Evolutionary conservation across 2,888 invertebrate genomes (phyloP), one percentile per base, ranked within the genome.

Genomic region (Theretra japonica): DNA sequence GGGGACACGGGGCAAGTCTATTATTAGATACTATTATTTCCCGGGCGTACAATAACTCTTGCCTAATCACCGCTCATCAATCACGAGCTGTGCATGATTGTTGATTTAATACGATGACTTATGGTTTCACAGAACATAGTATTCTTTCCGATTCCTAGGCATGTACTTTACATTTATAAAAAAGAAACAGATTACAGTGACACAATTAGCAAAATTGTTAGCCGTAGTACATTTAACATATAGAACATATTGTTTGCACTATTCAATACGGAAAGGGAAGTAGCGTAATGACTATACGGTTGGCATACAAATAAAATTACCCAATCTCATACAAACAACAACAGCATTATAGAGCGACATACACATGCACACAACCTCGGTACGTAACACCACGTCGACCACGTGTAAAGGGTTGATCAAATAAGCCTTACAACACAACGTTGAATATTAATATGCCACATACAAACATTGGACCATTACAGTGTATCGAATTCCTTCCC

Each of bases 1-100:
- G 79, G 83, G 81, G 85, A 85, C 88, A 88, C 86, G 87, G 83
- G 87, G 88, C 84, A 79, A 76, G 75, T 78, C 82, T 85, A 88
- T 88, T 88, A 86, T 76, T 53, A 53, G 53, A 53, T n/a, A n/a
- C 53, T 53, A 53, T 53, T 53, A 53, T 53, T 53, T 53, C 53
- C n/a, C 53, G 53, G n/a, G 53, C 17, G 53, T 19, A 53, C 53
- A 53, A 53, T n/a, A 53, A 53, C 53, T 53, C 53, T n/a, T 53
- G 53, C 53, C 53, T 53, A 53, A 53, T 53, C 53, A 53, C 53
- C 53, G n/a, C n/a, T 53, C 53, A 53, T 53, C 53, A 53, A 53
- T 53, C 53, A 53, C 53, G 19, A n/a, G 53, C n/a, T n/a, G 53
- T 17, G 53, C n/a, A 53, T 53, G 6, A 17, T n/a, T 53, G 53